Conservation (phyloP, 2,888 invertebrate genomes). For the Gymnocheta viridis region DNA sequence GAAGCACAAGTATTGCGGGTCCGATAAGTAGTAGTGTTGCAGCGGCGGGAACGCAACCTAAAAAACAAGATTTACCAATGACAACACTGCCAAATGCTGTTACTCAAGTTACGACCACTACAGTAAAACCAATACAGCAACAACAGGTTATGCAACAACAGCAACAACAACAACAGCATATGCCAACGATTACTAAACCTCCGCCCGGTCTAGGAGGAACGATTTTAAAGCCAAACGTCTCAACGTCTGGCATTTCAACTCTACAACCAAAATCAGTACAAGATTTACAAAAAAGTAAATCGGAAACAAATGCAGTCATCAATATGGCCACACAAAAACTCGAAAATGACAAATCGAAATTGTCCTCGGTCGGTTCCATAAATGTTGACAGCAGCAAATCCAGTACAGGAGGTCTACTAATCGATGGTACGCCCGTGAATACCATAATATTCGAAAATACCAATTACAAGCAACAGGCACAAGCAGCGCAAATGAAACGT, state of each 20-base stretch:
- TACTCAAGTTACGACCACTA: slow-evolving; percentile 60
- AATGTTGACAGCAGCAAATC: slow-evolving; percentile 51
- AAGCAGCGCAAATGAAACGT: slow-evolving; percentile 72
- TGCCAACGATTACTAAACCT: slow-evolving; percentile 72
- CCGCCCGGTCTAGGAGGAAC: slow-evolving; percentile 74
- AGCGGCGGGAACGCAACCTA: slow-evolving; percentile 56
- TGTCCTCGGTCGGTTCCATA: slow-evolving; percentile 45
- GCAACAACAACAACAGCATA: slow-evolving; percentile 74
- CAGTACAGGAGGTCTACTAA: slow-evolving; percentile 83
- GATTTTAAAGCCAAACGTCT: slow-evolving; percentile 80
- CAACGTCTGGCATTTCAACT: slow-evolving; percentile 73
- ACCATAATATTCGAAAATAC: slow-evolving; percentile 96
- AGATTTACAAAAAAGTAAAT: slow-evolving; percentile 73
- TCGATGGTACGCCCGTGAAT: slow-evolving; percentile 90
- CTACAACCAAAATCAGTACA: slow-evolving; percentile 80
- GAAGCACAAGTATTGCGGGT: slow-evolving; percentile 57
- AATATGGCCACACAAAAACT: slow-evolving; percentile 48
- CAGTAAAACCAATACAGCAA: slow-evolving; percentile 54
- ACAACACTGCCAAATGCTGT: slow-evolving; percentile 71
- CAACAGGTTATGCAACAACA: slow-evolving; percentile 78
- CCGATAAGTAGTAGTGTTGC: slow-evolving; percentile 51
- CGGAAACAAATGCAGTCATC: slow-evolving; percentile 66
- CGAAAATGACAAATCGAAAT: slow-evolving; percentile 67
- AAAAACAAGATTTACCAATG: slow-evolving; percentile 75
- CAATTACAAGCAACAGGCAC: slow-evolving; percentile 87